These are phyloP conservation scores for Chauna torquata DNA, from an alignment of 2,113 vertebrate species.

Conservation along the genomic window DNA sequence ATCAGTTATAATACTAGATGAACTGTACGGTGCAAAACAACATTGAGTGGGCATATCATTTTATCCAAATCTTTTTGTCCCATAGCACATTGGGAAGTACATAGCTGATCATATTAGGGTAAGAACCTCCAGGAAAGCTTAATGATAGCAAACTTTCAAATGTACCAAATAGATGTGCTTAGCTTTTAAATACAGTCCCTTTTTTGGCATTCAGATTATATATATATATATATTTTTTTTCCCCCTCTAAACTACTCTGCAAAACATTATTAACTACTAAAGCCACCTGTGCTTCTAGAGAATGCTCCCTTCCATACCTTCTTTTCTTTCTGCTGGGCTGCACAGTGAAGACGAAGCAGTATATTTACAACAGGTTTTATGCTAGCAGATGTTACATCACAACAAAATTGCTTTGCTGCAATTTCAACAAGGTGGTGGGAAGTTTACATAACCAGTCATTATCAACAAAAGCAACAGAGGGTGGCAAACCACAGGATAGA, in stretches of 20 bases:
- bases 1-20: neutral
- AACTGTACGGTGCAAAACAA: neutral
- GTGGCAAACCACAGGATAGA: neutral
- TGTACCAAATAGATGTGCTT: neutral
- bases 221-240: too few relatives aligned
- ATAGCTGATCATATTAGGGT: neutral
- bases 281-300: neutral
- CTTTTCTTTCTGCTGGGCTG: neutral
- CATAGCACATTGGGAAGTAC: neutral
- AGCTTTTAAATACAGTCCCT: neutral
- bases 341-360: neutral
- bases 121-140: neutral
- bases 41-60: fast-evolving
- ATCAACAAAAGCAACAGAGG: conserved; percentile 7
- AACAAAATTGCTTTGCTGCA: conserved; percentile 19
- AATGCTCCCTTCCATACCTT: neutral
- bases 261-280: neutral
- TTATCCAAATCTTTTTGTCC: neutral
- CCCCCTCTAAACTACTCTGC: neutral
- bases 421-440: conserved; percentile 23
- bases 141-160: neutral
- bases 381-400: conserved; percentile 1
- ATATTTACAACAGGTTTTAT: conserved; percentile 2
- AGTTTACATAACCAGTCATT: neutral
- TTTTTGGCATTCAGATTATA: neutral